phyloP scores from a whole-genome alignment of 2,113 vertebrate genomes.

The Dipodomys stephensi region DNA sequence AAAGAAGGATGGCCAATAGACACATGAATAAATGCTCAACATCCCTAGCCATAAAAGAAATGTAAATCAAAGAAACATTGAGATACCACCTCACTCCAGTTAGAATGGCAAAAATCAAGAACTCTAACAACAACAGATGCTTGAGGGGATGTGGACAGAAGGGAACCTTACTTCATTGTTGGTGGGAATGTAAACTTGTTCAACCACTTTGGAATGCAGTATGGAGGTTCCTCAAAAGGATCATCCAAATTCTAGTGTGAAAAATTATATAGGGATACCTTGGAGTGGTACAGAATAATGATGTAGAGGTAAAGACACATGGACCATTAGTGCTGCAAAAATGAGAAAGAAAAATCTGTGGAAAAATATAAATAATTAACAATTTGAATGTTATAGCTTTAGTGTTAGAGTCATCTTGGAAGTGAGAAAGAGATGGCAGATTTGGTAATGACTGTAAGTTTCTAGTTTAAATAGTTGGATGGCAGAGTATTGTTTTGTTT shows the following conservation, averaged over 20 bases:
- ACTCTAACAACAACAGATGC: too few species aligned
- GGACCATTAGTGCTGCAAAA: neutral
- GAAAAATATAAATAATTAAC: constrained; percentile 1
- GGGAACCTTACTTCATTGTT: too few species aligned
- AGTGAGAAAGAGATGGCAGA: neutral
- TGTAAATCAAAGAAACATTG: too few species aligned
- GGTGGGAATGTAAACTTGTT: too few species aligned
- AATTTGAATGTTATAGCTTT: neutral
- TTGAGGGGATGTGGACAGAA: too few species aligned
- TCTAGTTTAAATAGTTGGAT: neutral
- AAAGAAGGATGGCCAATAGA: too few species aligned
- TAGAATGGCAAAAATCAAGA: too few species aligned
- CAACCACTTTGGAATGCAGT: too few species aligned
- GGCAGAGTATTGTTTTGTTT: neutral
- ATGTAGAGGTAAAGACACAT: neutral
- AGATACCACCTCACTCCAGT: too few species aligned
- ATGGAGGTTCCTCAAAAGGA: too few species aligned
- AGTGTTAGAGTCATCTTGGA: neutral
- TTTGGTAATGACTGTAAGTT: neutral
- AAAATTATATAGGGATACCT: neutral
- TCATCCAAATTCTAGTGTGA: neutral
- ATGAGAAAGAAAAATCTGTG: neutral
- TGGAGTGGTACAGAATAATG: neutral
- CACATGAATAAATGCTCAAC: too few species aligned
- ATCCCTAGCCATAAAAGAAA: too few species aligned